A percentile compares a stretch with the other conserved stretches of the same genome.
Evolutionary conservation across 2,888 invertebrate genomes (phyloP).

Genomic region (Noctua fimbriata): DNA sequence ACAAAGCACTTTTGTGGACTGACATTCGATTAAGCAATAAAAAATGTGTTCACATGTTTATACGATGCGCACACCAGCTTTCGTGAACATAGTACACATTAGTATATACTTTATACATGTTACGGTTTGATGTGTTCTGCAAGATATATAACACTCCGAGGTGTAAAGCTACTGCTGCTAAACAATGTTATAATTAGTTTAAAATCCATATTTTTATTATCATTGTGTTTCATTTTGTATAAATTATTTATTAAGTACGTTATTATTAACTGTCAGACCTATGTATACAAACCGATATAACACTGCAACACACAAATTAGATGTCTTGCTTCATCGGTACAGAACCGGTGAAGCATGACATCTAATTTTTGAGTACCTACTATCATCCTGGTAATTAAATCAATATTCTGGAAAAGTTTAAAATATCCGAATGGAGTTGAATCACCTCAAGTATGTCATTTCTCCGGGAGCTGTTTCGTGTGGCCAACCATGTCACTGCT

Average conservation of each 20-base stretch:
- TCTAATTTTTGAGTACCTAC: background rate
- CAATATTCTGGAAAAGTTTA: background rate
- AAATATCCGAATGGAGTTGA: background rate
- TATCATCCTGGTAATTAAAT: background rate
- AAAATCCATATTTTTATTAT: constrained; percentile 15
- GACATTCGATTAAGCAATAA: constrained; percentile 58
- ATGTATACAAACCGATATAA: constrained; percentile 16
- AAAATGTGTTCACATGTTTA: constrained; percentile 63
- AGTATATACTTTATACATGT: constrained; percentile 20
- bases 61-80: constrained; percentile 44
- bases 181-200: constrained; percentile 9
- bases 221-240: constrained; percentile 6
- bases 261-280: background rate
- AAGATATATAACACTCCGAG: constrained; percentile 28
- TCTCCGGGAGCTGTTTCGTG: background rate
- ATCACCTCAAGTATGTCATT: background rate
- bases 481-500: background rate
- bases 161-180: constrained; percentile 49
- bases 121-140: constrained; percentile 30
- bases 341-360: background rate
- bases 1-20: constrained; percentile 48
- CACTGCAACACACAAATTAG: background rate
- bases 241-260: background rate
- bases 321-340: background rate
- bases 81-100: constrained; percentile 33